Evolutionary conservation across 2,888 invertebrate genomes (phyloP).

Genomic region (Hirtodrosophila alboralis): DNA sequence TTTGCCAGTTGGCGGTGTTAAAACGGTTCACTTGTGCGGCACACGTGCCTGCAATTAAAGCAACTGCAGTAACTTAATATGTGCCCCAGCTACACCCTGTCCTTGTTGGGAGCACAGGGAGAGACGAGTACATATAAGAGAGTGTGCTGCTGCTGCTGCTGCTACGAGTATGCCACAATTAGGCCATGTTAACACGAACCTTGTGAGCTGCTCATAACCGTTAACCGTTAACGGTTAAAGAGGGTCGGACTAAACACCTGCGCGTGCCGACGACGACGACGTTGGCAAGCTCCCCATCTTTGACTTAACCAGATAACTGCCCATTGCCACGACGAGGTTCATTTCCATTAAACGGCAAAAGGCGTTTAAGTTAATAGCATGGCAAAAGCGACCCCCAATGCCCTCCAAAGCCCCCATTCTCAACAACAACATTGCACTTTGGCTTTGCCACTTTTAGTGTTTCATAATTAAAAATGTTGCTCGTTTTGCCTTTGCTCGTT

Average conservation of each 20-base stretch:
- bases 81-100: constrained; percentile 4
- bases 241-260: constrained; percentile 59
- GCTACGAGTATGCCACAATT: no score
- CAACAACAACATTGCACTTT: constrained; percentile 61
- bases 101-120: neutral
- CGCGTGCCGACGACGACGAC: constrained; percentile 53
- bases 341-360: constrained; percentile 82
- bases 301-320: constrained; percentile 78
- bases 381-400: constrained; percentile 48
- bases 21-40: constrained; percentile 55
- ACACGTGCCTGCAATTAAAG: constrained; percentile 76
- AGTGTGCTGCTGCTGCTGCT: neutral
- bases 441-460: constrained; percentile 82
- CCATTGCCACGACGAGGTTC: constrained; percentile 72
- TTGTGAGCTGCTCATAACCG: constrained; percentile 44
- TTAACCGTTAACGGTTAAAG: constrained; percentile 47
- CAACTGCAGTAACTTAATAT: constrained; percentile 72
- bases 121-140: constrained; percentile 9
- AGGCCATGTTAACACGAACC: constrained; percentile 65
- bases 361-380: constrained; percentile 83
- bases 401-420: constrained; percentile 3
- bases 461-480: constrained; percentile 83
- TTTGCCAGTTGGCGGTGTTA: constrained; percentile 34
- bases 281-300: constrained; percentile 36
- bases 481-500: constrained; percentile 38